phyloP scores from a whole-genome alignment of 1,140 invertebrate species.

The Heliconius congener region DNA sequence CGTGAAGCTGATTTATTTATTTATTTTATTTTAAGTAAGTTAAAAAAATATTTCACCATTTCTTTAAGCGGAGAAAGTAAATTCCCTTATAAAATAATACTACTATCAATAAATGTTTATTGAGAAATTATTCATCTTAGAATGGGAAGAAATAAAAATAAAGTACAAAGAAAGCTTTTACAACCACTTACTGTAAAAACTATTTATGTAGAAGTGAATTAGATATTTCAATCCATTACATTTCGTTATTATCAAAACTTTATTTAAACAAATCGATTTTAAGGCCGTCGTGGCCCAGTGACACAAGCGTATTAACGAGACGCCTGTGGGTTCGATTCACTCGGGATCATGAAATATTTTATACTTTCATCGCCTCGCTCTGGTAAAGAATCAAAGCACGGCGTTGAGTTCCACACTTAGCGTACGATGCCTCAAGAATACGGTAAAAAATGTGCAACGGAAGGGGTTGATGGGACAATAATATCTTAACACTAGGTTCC shows the following conservation, averaged over 20 bases:
- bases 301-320: too few species aligned
- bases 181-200: neutral
- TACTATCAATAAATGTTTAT: neutral
- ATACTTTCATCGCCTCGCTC: too few species aligned
- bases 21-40: too few species aligned
- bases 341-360: too few species aligned
- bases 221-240: neutral
- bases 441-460: too few species aligned
- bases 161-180: neutral
- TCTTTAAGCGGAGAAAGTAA: neutral
- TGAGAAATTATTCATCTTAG: neutral
- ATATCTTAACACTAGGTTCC: too few species aligned
- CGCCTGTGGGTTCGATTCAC: too few species aligned
- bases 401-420: too few species aligned
- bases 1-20: too few species aligned
- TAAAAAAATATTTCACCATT: neutral
- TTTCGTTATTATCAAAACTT: neutral
- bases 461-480: too few species aligned
- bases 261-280: neutral
- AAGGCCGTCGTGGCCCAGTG: neutral
- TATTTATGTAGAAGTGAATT: neutral
- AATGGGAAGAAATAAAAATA: neutral
- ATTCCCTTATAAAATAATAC: neutral
- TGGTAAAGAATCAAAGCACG: too few species aligned
- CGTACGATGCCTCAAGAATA: too few species aligned